Base-by-base conservation (phyloP, 2,113 vertebrate species). In the Cephalopterus ornatus region DNA sequence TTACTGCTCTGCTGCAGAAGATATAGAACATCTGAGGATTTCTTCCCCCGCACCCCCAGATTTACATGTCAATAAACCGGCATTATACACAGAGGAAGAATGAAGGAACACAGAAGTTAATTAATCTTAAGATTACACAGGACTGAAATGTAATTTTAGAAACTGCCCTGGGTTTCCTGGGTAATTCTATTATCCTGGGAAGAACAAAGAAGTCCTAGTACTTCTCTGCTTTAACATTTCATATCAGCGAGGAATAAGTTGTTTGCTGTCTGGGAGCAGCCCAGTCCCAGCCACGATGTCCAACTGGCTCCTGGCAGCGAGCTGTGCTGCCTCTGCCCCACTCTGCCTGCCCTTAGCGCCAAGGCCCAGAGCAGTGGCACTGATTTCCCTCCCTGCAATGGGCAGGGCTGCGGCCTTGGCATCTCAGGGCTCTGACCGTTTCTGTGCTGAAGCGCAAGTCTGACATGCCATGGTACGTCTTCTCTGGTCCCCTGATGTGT, bases 51-150 rank as follows among this genome's bases (percentile, higher is more conserved):
- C 39, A 7, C 27, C 53, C 37, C 9, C 11, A 42, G 65, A 88
- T 93, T 92, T 89, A 90, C 92, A 73, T 93, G 88, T 76, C 82
- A 94, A 83, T 94, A 95, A 94, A 93, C 33, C 27, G 70, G 53
- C 73, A 78, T 81, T 91, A 89, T 88, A 89, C 90, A 88, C 90
- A 78, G 61, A 87, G 61, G 81, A 80, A 75, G 63, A 93, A 77
- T 58, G 55, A 85, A 87, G 56, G 87, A 85, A 93, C 77, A 80
- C 41, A 75, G 65, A 92, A 93, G 53, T 97, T 92, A 95, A 93
- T 95, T 92, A 94, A 94, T 94, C 63, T 90, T 86, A 83, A 88
- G 63, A 96, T 94, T 92, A 92, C 59, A 59, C 32, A 71, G 33
- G 35, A 53, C 63, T 41, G 32, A 83, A 93, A 74, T 80, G 81